A percentile compares a stretch with the other conserved stretches of the same genome.
These are phyloP conservation scores for Rhingia rostrata DNA, from an alignment of 2,888 invertebrate species.

Conservation along the genomic window DNA sequence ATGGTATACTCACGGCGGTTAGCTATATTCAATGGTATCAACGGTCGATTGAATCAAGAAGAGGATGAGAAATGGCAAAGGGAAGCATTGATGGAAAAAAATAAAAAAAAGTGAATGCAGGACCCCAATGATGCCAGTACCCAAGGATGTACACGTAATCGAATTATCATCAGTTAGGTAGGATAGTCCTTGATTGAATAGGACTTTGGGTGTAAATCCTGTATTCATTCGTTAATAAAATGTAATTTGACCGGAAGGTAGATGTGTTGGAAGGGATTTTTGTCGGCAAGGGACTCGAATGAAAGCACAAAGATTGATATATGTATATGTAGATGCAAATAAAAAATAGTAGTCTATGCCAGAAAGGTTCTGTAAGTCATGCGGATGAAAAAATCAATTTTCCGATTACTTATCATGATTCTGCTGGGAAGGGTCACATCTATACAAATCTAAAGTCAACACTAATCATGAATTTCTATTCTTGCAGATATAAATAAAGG, in stretches of 20 bases:
- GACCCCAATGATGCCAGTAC: slow-evolving; percentile 62
- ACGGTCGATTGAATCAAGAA: slow-evolving; percentile 71
- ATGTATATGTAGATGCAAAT: not conserved
- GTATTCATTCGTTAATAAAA: slow-evolving; percentile 75
- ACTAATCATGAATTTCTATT: slow-evolving; percentile 67
- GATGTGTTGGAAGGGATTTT: slow-evolving; percentile 67
- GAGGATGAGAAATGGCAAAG: slow-evolving; percentile 46
- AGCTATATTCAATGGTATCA: slow-evolving; percentile 65
- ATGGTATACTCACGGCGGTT: slow-evolving; percentile 50
- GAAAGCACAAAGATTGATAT: slow-evolving; percentile 17
- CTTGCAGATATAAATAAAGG: slow-evolving; percentile 93
- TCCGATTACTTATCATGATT: not conserved
- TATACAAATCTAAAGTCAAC: not conserved
- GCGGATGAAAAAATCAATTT: slow-evolving; percentile 24
- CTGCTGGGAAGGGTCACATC: not conserved
- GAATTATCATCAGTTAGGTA: slow-evolving; percentile 81
- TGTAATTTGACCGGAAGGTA: slow-evolving; percentile 74
- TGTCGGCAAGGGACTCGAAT: slow-evolving; percentile 40
- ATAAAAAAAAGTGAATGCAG: slow-evolving; percentile 32
- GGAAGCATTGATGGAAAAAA: slow-evolving; percentile 19
- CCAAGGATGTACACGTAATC: slow-evolving; percentile 79
- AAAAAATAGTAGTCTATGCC: slow-evolving; percentile 18
- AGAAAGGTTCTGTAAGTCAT: slow-evolving; percentile 62
- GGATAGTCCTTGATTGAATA: slow-evolving; percentile 75
- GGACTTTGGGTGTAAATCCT: slow-evolving; percentile 75